phyloP scores from a whole-genome alignment of 2,797 vertebrate genomes.

The Betta splendens region DNA sequence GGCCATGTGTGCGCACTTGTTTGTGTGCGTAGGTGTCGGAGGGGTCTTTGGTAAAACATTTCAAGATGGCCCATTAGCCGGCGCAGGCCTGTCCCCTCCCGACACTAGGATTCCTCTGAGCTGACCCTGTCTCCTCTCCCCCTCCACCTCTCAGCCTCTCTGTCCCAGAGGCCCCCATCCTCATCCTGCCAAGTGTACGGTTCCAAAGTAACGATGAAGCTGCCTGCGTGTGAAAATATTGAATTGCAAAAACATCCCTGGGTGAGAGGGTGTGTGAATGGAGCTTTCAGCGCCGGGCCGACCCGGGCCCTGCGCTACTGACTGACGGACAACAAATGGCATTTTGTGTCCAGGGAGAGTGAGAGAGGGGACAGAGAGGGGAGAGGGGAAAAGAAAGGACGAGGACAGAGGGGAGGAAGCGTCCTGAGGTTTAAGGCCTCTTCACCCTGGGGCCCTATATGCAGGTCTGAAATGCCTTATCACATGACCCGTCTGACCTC shows the following conservation, averaged over 20 bases:
- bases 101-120: conserved; percentile 76
- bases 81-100: conserved; percentile 55
- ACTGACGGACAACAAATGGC: conserved; percentile 96
- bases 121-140: conserved; percentile 68
- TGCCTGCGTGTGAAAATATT: conserved; percentile 98
- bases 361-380: conserved; percentile 25
- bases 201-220: conserved; percentile 95
- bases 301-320: conserved; percentile 82
- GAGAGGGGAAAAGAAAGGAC: conserved; percentile 47
- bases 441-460: conserved; percentile 62
- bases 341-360: conserved; percentile 76
- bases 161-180: conserved; percentile 83
- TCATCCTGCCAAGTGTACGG: conserved; percentile 88
- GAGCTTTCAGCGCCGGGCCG: conserved; percentile 88
- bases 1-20: conserved; percentile 36
- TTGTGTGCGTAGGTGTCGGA: conserved; percentile 61
- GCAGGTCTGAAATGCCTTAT: conserved; percentile 75
- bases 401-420: conserved; percentile 18
- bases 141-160: conserved; percentile 68
- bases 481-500: conserved; percentile 79
- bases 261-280: conserved; percentile 89
- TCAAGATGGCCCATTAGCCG: conserved; percentile 85
- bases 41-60: conserved; percentile 81
- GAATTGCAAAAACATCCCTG: conserved; percentile 97
- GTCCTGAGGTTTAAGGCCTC: conserved; percentile 61